Conservation (phyloP, 2,797 vertebrate species). For the Sebastes ruberrimus region DNA sequence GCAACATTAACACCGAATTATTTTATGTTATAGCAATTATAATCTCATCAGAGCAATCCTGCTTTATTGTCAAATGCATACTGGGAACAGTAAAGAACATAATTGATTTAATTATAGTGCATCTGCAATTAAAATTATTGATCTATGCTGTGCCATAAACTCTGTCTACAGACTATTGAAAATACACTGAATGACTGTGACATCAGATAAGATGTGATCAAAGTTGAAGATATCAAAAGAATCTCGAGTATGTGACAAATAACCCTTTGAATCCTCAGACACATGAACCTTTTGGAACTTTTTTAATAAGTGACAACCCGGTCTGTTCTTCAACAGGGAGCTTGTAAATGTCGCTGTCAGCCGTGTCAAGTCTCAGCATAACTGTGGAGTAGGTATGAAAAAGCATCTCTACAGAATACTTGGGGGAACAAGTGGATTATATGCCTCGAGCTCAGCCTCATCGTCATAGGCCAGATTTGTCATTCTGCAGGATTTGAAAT, state of each 20-base stretch:
- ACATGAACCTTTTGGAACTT: slow-evolving; percentile 1
- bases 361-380: slow-evolving; percentile 20
- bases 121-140: neutral
- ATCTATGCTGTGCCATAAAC: neutral
- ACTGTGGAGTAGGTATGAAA: slow-evolving; percentile 25
- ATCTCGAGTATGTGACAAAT: slow-evolving; percentile 5
- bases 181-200: slow-evolving; percentile 1
- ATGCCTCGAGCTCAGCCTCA: slow-evolving; percentile 38
- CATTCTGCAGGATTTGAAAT: slow-evolving; percentile 59
- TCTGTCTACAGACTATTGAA: neutral
- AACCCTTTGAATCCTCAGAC: slow-evolving; percentile 12
- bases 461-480: slow-evolving; percentile 54
- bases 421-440: slow-evolving; percentile 60
- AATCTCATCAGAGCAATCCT: neutral
- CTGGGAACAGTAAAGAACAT: neutral
- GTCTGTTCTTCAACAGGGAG: slow-evolving; percentile 10
- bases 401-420: slow-evolving; percentile 46
- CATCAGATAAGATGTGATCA: slow-evolving; percentile 17
- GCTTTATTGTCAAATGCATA: neutral
- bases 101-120: neutral
- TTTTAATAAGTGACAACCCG: slow-evolving; percentile 18
- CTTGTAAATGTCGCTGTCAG: slow-evolving; percentile 17
- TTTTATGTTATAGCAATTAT: neutral
- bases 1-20: neutral
- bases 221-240: neutral